Evolutionary conservation across 2,797 vertebrate species (phyloP).

Genomic region (Sarcoramphus papa): DNA sequence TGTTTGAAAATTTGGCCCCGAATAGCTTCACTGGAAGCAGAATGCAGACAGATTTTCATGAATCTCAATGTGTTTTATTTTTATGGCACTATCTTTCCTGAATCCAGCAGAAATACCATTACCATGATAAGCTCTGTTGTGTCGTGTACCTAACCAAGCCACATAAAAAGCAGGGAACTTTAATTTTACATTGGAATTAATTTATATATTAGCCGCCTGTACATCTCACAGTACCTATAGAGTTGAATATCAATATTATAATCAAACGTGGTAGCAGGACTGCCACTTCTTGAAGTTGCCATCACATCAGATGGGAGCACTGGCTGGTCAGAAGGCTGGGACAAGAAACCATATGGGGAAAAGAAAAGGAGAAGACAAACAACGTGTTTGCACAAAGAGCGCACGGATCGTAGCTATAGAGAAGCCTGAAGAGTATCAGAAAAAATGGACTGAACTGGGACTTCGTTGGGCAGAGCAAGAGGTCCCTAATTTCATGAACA

Average conservation of each 20-base stretch:
- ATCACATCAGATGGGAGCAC: not conserved
- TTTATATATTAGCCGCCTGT: not conserved
- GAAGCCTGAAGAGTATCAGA: not conserved
- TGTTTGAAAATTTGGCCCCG: slow-evolving; percentile 33
- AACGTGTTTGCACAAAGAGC: not conserved
- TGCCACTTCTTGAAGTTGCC: not conserved
- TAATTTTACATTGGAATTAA: not conserved
- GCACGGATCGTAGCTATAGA: not conserved
- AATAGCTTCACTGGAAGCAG: slow-evolving; percentile 19
- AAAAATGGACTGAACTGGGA: not conserved
- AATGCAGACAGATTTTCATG: slow-evolving; percentile 48
- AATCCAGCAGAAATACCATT: slow-evolving; percentile 17
- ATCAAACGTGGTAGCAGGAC: not conserved
- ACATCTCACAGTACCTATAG: not conserved
- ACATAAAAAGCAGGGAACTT: not conserved
- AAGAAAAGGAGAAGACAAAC: not conserved
- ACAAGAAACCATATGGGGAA: not conserved
- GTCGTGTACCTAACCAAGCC: not conserved
- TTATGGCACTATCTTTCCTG: slow-evolving; percentile 5
- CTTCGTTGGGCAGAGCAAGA: not conserved
- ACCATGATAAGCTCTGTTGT: not conserved
- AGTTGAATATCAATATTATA: not conserved
- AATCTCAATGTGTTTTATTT: slow-evolving; percentile 42
- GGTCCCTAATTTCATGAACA: not conserved
- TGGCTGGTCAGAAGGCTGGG: not conserved